Evolutionary conservation across 2,113 vertebrate genomes (phyloP).

Genomic region (Peromyscus maniculatus): DNA sequence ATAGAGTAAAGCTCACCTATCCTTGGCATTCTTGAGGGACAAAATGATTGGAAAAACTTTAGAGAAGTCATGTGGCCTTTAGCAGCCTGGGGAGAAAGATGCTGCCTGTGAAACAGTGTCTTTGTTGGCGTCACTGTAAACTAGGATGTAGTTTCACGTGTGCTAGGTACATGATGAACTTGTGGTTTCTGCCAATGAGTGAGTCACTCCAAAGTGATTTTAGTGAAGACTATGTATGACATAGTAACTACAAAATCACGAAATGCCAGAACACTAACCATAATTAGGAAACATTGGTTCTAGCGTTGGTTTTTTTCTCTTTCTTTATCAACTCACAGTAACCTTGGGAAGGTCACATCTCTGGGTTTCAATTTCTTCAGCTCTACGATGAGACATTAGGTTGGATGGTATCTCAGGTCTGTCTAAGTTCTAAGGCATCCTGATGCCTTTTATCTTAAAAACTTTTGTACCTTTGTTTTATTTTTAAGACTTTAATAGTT

Average conservation of each 20-base stretch:
- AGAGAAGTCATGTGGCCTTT: slow-evolving; percentile 27
- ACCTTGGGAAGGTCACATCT: background rate
- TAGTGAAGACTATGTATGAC: background rate
- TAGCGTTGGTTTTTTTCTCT: background rate
- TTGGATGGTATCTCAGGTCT: background rate
- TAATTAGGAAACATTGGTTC: slow-evolving; percentile 20
- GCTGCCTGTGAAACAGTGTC: background rate
- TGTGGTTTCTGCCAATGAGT: background rate
- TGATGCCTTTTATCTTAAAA: slow-evolving; percentile 22
- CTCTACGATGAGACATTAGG: background rate
- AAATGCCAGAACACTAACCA: background rate
- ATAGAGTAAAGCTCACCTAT: background rate
- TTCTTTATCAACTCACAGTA: background rate
- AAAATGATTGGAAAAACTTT: background rate
- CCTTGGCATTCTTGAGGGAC: background rate
- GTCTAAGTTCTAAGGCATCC: slow-evolving; percentile 13
- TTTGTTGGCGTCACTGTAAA: slow-evolving; percentile 20
- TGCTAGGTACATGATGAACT: background rate
- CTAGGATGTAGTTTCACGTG: background rate
- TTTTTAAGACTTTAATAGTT: slow-evolving; percentile 20
- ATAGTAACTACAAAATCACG: background rate
- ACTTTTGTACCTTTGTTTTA: background rate
- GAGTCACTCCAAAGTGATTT: slow-evolving; percentile 18
- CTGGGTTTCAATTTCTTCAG: slow-evolving; percentile 22
- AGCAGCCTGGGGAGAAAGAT: slow-evolving; percentile 17